Conservation (phyloP, 1,140 invertebrate genomes). For the Drosophila pandora region DNA sequence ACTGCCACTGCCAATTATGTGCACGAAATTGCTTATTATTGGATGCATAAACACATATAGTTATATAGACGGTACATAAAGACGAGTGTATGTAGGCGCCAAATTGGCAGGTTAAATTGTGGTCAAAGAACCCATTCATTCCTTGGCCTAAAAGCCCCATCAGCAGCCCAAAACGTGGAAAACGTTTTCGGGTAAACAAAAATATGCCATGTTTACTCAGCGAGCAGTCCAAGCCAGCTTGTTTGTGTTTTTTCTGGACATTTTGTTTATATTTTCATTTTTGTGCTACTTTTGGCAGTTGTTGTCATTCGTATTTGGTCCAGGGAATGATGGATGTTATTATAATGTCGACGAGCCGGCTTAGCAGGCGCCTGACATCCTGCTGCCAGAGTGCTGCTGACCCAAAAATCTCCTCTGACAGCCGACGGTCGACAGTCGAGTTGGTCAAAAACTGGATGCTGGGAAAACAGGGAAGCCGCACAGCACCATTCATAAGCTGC, state of each 20-base stretch:
- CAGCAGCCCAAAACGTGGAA: conserved; percentile 45
- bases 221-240: conserved; percentile 52
- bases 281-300: conserved; percentile 47
- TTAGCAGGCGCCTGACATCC: conserved; percentile 48
- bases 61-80: conserved; percentile 14
- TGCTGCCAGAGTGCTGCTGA: conserved; percentile 41
- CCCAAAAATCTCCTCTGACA: conserved; percentile 47
- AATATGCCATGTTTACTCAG: conserved; percentile 67
- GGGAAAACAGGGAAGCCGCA: conserved; percentile 4
- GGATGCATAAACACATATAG: conserved; percentile 57
- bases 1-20: conserved; percentile 71
- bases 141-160: conserved; percentile 65
- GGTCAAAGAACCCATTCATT: conserved; percentile 67
- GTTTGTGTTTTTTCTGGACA: conserved; percentile 38
- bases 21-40: conserved; percentile 81
- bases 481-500: conserved; percentile 51
- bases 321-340: conserved; percentile 74
- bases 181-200: conserved; percentile 68
- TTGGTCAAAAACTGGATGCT: conserved; percentile 2
- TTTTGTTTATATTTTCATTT: conserved; percentile 51
- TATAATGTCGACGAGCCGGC: conserved; percentile 63
- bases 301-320: conserved; percentile 63
- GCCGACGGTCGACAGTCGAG: conserved; percentile 15
- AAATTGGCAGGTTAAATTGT: conserved; percentile 73
- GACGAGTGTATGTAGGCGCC: conserved; percentile 32